Percentiles rank a stretch among this genome's conserved stretches.
phyloP scores from a whole-genome alignment of 2,797 vertebrate species.

The Trichosurus vulpecula region DNA sequence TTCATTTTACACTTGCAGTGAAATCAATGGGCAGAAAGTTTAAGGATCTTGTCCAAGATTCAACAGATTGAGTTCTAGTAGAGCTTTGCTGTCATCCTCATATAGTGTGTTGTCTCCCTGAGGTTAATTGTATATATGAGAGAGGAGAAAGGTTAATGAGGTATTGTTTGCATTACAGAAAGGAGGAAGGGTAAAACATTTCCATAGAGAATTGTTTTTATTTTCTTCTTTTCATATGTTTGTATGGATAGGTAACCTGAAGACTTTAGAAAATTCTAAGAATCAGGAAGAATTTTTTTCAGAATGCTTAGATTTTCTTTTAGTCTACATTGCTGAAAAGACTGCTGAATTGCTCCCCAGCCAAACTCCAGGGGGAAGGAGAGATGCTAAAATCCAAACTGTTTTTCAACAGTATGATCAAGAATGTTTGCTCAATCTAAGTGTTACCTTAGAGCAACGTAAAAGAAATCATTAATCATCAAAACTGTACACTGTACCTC shows the following conservation, averaged over 20 bases:
- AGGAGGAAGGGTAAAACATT: neutral
- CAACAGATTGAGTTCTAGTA: neutral
- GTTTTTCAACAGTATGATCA: conserved; percentile 58
- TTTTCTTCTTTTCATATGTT: neutral
- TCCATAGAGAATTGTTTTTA: neutral
- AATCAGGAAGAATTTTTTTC: neutral
- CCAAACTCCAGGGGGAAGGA: conserved; percentile 49
- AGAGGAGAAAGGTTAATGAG: neutral
- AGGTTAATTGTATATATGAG: neutral
- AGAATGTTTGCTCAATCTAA: neutral
- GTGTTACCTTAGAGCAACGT: neutral
- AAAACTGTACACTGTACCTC: neutral
- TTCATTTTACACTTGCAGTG: neutral
- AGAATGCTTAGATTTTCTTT: conserved; percentile 10
- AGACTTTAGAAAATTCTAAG: neutral
- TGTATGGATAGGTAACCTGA: neutral
- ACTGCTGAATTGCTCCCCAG: conserved; percentile 56
- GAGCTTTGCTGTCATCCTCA: neutral
- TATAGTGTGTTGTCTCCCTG: neutral
- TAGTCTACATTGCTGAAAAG: conserved; percentile 56
- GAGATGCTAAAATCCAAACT: neutral
- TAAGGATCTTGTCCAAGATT: neutral
- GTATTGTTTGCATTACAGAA: neutral
- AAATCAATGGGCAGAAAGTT: neutral
- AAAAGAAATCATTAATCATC: neutral